Percentiles rank a stretch among this genome's conserved stretches.
phyloP scores from a whole-genome alignment of 2,797 vertebrate species.

The Rhodeus uyekii region DNA sequence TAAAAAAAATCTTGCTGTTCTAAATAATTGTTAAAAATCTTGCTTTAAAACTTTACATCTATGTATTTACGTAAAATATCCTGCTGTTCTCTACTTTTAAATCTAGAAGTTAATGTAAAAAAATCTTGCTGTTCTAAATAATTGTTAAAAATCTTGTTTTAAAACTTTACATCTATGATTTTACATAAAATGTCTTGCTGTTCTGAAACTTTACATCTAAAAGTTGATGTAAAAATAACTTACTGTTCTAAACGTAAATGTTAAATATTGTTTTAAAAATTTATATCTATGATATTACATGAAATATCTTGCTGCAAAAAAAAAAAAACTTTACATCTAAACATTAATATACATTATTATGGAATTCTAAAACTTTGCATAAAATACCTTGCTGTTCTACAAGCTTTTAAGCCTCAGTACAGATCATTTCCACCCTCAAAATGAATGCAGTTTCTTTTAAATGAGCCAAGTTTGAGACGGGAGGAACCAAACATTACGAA shows the following conservation, averaged over 20 bases:
- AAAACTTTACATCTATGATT: not conserved
- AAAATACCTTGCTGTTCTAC: not conserved
- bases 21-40: not conserved
- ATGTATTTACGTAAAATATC: rapidly evolving
- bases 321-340: not conserved
- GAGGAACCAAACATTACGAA: not conserved
- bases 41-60: not conserved
- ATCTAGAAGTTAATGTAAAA: not conserved
- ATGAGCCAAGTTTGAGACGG: not conserved
- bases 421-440: not conserved
- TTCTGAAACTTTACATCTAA: not conserved
- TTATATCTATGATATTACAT: not conserved
- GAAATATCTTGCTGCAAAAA: not conserved
- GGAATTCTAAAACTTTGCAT: not conserved
- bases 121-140: not conserved
- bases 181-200: not conserved
- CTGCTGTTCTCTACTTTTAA: no score
- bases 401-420: not conserved
- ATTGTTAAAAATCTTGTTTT: not conserved
- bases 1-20: not conserved
- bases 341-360: not conserved
- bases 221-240: not conserved
- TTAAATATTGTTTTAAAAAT: not conserved
- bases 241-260: not conserved
- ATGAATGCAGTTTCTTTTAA: not conserved